A percentile compares a stretch with the other conserved stretches of the same genome.
Evolutionary conservation across 2,113 vertebrate species (phyloP).

Genomic region (Eonycteris spelaea): DNA sequence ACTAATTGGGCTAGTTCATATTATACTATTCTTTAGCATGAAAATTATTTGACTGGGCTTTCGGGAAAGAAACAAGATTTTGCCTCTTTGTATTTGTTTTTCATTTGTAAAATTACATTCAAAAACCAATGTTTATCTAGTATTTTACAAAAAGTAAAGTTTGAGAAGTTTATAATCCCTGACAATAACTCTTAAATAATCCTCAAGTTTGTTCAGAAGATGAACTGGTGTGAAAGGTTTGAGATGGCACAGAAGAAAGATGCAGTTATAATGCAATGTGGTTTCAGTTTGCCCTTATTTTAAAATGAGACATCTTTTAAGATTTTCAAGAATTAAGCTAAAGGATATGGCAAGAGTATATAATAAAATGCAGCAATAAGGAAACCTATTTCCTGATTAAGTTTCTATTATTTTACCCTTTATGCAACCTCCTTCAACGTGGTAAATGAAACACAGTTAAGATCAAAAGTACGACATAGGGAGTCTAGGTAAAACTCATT

Average conservation of each 20-base stretch:
- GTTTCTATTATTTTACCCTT: slow-evolving; percentile 77
- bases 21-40: neutral
- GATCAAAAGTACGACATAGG: slow-evolving; percentile 60
- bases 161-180: slow-evolving; percentile 16
- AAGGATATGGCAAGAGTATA: slow-evolving; percentile 43
- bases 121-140: slow-evolving; percentile 38
- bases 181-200: neutral
- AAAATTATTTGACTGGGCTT: neutral
- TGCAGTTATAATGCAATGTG: slow-evolving; percentile 53
- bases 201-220: neutral
- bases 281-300: slow-evolving; percentile 65
- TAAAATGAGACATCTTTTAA: slow-evolving; percentile 66
- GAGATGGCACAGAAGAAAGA: slow-evolving; percentile 33
- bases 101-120: slow-evolving; percentile 58
- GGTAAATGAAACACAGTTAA: slow-evolving; percentile 70
- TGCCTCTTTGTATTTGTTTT: slow-evolving; percentile 11
- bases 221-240: slow-evolving; percentile 14
- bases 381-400: slow-evolving; percentile 72
- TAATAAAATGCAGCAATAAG: slow-evolving; percentile 59
- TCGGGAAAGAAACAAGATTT: neutral
- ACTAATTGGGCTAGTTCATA: neutral
- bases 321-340: slow-evolving; percentile 64
- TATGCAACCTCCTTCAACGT: slow-evolving; percentile 66
- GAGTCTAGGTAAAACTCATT: slow-evolving; percentile 64
- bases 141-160: neutral